A percentile compares a stretch with the other conserved stretches of the same genome.
These are phyloP conservation scores for Stylophora pistillata DNA, from an alignment of 64 coral and sea anemone genomes.

Conservation along the genomic window DNA sequence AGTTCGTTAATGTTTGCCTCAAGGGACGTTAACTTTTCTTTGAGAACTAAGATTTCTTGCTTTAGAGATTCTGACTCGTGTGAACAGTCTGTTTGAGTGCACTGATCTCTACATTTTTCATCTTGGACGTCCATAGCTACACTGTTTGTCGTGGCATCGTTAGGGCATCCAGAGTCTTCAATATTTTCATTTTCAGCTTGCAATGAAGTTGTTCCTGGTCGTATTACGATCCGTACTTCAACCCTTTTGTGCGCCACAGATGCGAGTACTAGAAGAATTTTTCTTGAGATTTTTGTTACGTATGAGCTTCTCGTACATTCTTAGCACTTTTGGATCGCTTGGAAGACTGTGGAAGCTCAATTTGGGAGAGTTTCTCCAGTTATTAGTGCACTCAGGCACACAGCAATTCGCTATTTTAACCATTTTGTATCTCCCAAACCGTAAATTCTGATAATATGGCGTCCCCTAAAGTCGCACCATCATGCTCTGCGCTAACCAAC, in stretches of 20 bases:
- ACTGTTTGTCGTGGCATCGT: too few species aligned
- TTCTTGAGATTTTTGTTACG: slow-evolving; percentile 53
- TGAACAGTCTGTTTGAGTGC: neutral
- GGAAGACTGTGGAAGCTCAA: slow-evolving; percentile 59
- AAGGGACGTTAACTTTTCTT: too few species aligned
- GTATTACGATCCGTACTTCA: slow-evolving; percentile 21
- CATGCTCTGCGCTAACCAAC: too few species aligned
- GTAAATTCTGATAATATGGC: too few species aligned
- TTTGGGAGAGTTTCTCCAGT: slow-evolving; percentile 68
- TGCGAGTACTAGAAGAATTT: slow-evolving; percentile 34
- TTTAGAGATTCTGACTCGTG: neutral
- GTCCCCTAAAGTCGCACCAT: too few species aligned
- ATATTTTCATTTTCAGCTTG: too few species aligned
- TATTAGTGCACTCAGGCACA: slow-evolving; percentile 62
- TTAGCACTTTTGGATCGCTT: slow-evolving; percentile 34
- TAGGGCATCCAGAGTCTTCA: too few species aligned
- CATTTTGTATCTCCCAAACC: too few species aligned
- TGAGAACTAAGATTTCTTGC: too few species aligned
- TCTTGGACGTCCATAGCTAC: neutral
- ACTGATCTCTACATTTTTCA: neutral
- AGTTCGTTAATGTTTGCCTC: too few species aligned
- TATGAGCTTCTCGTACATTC: slow-evolving; percentile 49
- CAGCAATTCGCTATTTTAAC: too few species aligned
- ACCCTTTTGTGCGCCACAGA: slow-evolving; percentile 63
- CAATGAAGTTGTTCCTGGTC: slow-evolving; percentile 10